Conservation (phyloP, 2,113 vertebrate genomes). For the Muntiacus muntjak region DNA sequence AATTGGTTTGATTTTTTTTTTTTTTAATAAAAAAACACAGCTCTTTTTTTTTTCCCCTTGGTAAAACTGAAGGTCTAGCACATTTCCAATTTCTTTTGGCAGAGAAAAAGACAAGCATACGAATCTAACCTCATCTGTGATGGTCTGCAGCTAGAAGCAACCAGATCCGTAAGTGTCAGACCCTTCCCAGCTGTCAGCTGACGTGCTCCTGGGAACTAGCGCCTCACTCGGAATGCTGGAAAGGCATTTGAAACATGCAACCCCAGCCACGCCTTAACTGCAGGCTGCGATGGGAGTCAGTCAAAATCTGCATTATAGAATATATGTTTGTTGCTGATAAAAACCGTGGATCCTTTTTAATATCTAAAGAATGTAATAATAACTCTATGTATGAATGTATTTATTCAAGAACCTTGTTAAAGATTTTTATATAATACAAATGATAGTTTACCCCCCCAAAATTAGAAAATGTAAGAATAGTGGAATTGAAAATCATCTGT, state of each 20-base stretch:
- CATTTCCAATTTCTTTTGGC: constrained; percentile 63
- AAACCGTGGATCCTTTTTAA: not conserved
- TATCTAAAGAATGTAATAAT: not conserved
- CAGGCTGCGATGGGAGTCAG: not conserved
- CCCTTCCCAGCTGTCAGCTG: fast-evolving
- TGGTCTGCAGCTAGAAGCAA: constrained; percentile 91
- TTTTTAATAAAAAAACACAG: not conserved
- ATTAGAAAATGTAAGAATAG: not conserved
- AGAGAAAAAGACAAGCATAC: constrained; percentile 89
- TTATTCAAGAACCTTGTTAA: not conserved
- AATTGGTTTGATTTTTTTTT: not conserved
- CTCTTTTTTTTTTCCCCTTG: not conserved
- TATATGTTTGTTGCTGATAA: not conserved
- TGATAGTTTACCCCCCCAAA: not conserved
- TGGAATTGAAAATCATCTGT: not conserved
- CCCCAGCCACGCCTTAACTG: fast-evolving
- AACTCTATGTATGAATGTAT: not conserved
- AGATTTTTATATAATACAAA: not conserved
- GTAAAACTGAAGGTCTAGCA: constrained; percentile 7
- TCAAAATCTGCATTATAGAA: not conserved
- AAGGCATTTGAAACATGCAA: not conserved
- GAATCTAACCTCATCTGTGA: constrained; percentile 90
- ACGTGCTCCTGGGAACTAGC: not conserved
- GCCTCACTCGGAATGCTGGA: not conserved
- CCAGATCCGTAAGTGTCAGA: constrained; percentile 84